Base-by-base conservation (phyloP, 2,888 invertebrate species). In the Drosophila niveifrons region DNA sequence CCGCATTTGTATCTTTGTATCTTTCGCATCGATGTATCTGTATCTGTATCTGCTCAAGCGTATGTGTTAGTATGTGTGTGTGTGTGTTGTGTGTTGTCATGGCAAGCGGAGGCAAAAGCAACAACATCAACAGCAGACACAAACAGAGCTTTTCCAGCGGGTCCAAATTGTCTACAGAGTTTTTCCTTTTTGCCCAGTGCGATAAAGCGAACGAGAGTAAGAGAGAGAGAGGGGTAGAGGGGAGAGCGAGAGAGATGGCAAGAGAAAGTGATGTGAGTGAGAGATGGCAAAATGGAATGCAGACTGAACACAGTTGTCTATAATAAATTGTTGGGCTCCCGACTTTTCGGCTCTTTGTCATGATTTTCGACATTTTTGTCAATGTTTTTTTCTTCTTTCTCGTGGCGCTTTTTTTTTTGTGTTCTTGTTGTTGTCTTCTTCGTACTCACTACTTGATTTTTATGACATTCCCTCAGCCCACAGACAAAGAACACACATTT, bases 271-370 rank as follows among this genome's bases (percentile, higher is more conserved):
- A 44, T 10, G 44, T 28, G 47, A n/a, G 18, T 29, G 9, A 51
- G 11, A 39, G 51, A 55, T 10, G 29, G 36, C 52, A 78, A 75
- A 57, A 57, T 34, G 52, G 58, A 75, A 78, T 63, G 59, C 69
- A 59, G 73, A 67, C 78, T 23, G 57, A 77, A 63, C 50, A 75
- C 82, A 87, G 88, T 82, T 82, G 86, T 85, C 83, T 77, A 82
- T 76, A 82, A 82, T 88, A 82, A 88, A 82, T 82, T 78, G 61
- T 46, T 52, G 41, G 23, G 4, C 23, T 34, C 7, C 23, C 58
- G 51, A 59, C 56, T 53, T 64, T 56, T 61, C n/a, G 59, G 75
- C 65, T 69, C 63, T 79, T 66, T 79, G 79, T 76, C 76, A 78
- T 76, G 79, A 66, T 79, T 79, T 84, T 70, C 73, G 62, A 78